Evolutionary conservation across 2,113 vertebrate species (phyloP).

Genomic region (Phasianus colchicus): DNA sequence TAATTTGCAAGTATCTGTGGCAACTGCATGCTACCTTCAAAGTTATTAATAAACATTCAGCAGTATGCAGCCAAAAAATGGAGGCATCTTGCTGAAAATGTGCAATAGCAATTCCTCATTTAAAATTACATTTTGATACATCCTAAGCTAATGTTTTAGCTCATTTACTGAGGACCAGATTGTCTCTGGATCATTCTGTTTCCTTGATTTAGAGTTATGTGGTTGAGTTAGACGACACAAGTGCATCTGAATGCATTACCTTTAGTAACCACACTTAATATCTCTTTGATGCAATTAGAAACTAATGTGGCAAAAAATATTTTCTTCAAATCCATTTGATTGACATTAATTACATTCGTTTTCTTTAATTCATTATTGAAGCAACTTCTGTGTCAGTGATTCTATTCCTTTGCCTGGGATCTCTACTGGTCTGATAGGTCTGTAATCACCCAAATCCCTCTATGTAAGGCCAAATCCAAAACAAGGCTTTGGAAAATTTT

Average conservation of each 20-base stretch:
- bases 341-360: slow-evolving; percentile 11
- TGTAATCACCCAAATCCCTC: not conserved
- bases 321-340: slow-evolving; percentile 1
- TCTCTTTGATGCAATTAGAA: slow-evolving; percentile 55
- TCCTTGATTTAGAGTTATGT: not conserved
- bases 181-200: not conserved
- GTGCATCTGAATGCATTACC: not conserved
- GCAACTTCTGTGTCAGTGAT: not conserved
- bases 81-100: not conserved
- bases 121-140: not conserved
- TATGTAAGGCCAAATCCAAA: not conserved
- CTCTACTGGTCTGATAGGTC: not conserved
- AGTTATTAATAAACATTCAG: not conserved
- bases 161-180: not conserved
- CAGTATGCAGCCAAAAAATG: not conserved
- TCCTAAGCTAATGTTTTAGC: not conserved
- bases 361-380: slow-evolving; percentile 31
- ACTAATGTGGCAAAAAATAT: slow-evolving; percentile 20
- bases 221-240: not conserved
- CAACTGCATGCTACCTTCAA: not conserved
- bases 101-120: not conserved
- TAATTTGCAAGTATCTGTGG: not conserved
- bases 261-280: slow-evolving; percentile 32
- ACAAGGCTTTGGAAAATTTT: not conserved
- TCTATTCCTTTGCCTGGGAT: not conserved